Evolutionary conservation across 2,797 vertebrate genomes (phyloP).

Genomic region (Argyrosomus regius): DNA sequence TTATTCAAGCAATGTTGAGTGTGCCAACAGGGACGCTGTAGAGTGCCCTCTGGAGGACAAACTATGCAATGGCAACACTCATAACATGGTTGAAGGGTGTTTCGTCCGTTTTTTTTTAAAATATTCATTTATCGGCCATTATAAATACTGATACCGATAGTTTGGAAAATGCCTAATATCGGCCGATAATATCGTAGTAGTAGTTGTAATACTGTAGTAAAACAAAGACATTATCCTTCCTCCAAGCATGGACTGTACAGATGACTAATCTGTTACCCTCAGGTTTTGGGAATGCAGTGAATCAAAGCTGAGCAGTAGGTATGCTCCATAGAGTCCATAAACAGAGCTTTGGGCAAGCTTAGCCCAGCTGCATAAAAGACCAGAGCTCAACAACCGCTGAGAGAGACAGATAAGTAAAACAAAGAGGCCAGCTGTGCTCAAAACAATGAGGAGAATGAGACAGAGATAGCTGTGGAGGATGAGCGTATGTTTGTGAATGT

Average conservation of each 20-base stretch:
- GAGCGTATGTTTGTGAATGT: conserved; percentile 45
- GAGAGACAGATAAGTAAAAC: conserved; percentile 80
- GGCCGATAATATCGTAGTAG: no score
- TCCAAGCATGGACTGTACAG: not conserved
- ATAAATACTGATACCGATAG: no score
- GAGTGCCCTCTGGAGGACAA: no score
- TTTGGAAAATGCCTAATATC: no score
- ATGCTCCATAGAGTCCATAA: conserved; percentile 40
- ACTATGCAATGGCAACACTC: no score
- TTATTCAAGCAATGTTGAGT: no score
- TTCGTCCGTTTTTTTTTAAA: no score
- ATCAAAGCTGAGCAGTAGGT: conserved; percentile 44
- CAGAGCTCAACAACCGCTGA: conserved; percentile 67
- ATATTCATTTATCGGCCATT: no score
- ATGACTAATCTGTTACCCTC: conserved; percentile 44
- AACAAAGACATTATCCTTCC: conserved; percentile 15
- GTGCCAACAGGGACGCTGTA: no score
- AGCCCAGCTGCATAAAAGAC: conserved; percentile 63
- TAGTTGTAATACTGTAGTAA: not conserved
- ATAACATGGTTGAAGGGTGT: no score
- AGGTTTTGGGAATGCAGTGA: conserved; percentile 46
- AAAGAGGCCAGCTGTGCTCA: conserved; percentile 82
- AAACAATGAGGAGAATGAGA: conserved; percentile 72
- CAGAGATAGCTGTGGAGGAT: conserved; percentile 55
- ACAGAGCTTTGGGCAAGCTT: conserved; percentile 54